Percentiles rank a stretch among this genome's conserved stretches.
phyloP scores from a whole-genome alignment of 2,797 vertebrate genomes.

The Gallirallus australis region DNA sequence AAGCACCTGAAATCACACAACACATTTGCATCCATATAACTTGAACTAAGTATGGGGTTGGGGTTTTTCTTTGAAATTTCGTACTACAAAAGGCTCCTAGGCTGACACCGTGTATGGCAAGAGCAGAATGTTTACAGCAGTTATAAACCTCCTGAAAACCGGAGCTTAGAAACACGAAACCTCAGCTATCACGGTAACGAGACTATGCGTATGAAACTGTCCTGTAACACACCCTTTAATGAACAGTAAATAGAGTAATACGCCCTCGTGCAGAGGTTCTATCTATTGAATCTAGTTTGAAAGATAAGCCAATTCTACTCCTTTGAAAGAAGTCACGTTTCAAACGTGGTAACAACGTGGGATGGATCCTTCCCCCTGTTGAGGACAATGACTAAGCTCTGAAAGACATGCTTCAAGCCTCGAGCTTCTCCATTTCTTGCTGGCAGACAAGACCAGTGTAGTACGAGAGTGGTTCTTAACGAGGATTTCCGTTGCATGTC shows the following conservation, averaged over 20 bases:
- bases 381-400: conserved; percentile 30
- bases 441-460: conserved; percentile 69
- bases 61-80: conserved; percentile 19
- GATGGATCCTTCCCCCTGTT: conserved; percentile 1
- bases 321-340: conserved; percentile 61
- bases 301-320: conserved; percentile 60
- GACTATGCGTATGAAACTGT: conserved; percentile 52
- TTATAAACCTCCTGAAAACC: conserved; percentile 73
- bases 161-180: conserved; percentile 73
- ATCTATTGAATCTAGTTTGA: conserved; percentile 52
- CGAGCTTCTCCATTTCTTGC: conserved; percentile 66
- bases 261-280: conserved; percentile 30
- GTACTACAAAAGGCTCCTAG: conserved; percentile 71
- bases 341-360: neutral
- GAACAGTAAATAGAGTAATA: conserved; percentile 39
- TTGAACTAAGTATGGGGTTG: conserved; percentile 43
- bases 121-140: conserved; percentile 72
- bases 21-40: conserved; percentile 68
- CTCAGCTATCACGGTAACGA: conserved; percentile 66
- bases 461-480: conserved; percentile 75
- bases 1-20: conserved; percentile 74
- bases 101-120: conserved; percentile 64
- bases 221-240: conserved; percentile 38
- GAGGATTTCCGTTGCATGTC: conserved; percentile 51
- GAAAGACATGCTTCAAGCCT: conserved; percentile 64